Base-by-base conservation (phyloP, 2,888 invertebrate species). In the Megamerina dolium region DNA sequence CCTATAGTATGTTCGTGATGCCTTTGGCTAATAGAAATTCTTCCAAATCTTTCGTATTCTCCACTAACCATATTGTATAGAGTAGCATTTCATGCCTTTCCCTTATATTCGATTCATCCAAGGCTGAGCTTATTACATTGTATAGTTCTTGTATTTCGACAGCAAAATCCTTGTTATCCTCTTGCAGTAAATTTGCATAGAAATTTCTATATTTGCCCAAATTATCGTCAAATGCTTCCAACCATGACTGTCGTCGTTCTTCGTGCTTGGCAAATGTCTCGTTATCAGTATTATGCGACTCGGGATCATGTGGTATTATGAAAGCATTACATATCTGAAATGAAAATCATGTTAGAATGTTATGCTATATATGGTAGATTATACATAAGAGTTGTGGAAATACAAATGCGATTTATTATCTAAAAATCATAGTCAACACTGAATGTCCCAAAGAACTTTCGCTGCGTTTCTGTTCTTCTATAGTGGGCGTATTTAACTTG, bases 71-170 rank as follows among this genome's bases (percentile, higher is more conserved):
- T 21, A 51, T 49, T 13, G 53, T 51, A 26, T 54, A 53, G 37
- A 29, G 46, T 4, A 54, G 31, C 31, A 52, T 45, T 26, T 49
- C 37, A 13, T 53, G 49, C 35, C 49, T 52, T 23, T 54, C 50
- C 5, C 39, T 42, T 2, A 45, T 32, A 46, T 56, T 50, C 18
- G 19, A 35, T 20, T 56, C 56, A 8, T 40, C 44, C 44, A 52
- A 46, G 5, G 56, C 54, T 18, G 41, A 36, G n/a, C 52, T 48
- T 5, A 53, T 49, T 3, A 50, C 37, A 41, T 56, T 54, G 23
- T 51, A 56, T 2, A 56, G 48, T 30, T 56, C 56, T 13, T 56
- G 54, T 19, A 56, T 26, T 39, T 56, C 56, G n/a, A 50, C 49
- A 4, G 52, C 56, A 17, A 52, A 56, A 32, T 53, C 46, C 4